These are phyloP conservation scores for Lordiphosa fenestrarum DNA, from an alignment of 2,888 invertebrate genomes.

Conservation along the genomic window DNA sequence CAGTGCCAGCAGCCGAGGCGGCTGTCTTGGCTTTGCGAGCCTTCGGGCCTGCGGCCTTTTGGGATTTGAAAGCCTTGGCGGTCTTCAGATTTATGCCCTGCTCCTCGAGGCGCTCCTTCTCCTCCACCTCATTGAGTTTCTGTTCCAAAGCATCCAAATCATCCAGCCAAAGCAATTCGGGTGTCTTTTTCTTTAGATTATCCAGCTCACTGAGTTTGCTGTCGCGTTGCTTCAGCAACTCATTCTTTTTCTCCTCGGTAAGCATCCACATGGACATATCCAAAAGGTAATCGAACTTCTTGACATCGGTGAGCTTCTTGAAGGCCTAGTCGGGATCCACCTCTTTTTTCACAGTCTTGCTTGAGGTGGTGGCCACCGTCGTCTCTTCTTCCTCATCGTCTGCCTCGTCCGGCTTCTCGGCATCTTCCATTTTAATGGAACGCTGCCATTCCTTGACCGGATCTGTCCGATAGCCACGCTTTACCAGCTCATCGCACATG, in stretches of 20 bases:
- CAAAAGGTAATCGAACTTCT: constrained; percentile 95
- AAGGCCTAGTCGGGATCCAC: constrained; percentile 84
- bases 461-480: constrained; percentile 86
- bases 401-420: constrained; percentile 80
- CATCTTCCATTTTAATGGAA: constrained; percentile 82
- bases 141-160: constrained; percentile 89
- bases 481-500: constrained; percentile 92
- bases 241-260: constrained; percentile 95
- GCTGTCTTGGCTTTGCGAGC: constrained; percentile 61
- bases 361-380: constrained; percentile 26
- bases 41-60: constrained; percentile 81
- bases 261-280: constrained; percentile 98
- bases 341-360: constrained; percentile 78
- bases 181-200: constrained; percentile 86
- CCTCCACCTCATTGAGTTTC: constrained; percentile 87
- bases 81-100: constrained; percentile 82
- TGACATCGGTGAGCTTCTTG: constrained; percentile 84
- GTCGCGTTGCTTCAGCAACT: constrained; percentile 91
- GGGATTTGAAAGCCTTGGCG: constrained; percentile 84
- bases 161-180: constrained; percentile 90
- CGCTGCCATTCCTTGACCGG: constrained; percentile 86
- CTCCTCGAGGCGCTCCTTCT: constrained; percentile 87
- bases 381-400: constrained; percentile 79
- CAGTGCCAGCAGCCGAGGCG: constrained; percentile 33
- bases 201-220: constrained; percentile 86